Evolutionary conservation across 2,113 vertebrate species (phyloP), one percentile per base, ranked within the genome.

Genomic region (Melanostigma gelatinosum): DNA sequence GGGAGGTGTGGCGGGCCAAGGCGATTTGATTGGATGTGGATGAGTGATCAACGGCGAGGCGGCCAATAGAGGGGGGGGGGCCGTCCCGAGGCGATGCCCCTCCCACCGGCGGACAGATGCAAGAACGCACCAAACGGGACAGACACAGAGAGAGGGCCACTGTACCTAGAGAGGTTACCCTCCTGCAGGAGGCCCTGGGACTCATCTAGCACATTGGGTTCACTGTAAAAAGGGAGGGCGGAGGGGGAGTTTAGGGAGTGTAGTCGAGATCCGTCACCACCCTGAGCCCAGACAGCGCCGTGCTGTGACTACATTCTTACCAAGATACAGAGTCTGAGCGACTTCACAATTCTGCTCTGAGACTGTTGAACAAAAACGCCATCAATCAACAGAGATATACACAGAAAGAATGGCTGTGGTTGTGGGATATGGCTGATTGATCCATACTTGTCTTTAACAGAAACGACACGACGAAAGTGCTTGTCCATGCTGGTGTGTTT

Each of bases 121-220:
- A 88, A 83, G 78, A 84, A 90, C 91, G 36, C 90, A 96, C 95
- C 96, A 93, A 93, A 95, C 93, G 94, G 96, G 96, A 98, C 97
- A 97, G 94, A 98, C 93, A 94, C 80, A 93, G 73, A 94, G 67
- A 80, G 75, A 91, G 84, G 89, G 86, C 96, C 97, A 98, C 97
- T 97, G 97, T 99, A 99, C 98, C 98, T 99, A 99, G 98, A 98
- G 94, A 99, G 97, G 97, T 96, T 98, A 97, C 97, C 96, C 96
- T 97, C 97, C 88, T 97, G 97, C 96, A 97, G 96, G 96, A 97
- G 96, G 95, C 97, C 97, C 96, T 98, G 97, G 97, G 96, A 98
- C 94, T 99, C 98, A 97, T 99, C 98, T 96, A 99, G 98, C 96
- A 99, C 98, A 99, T 99, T 99, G 96, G 98, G 98, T 96, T 99